Conservation (phyloP, 2,113 vertebrate species). For the Clinocottus analis region DNA sequence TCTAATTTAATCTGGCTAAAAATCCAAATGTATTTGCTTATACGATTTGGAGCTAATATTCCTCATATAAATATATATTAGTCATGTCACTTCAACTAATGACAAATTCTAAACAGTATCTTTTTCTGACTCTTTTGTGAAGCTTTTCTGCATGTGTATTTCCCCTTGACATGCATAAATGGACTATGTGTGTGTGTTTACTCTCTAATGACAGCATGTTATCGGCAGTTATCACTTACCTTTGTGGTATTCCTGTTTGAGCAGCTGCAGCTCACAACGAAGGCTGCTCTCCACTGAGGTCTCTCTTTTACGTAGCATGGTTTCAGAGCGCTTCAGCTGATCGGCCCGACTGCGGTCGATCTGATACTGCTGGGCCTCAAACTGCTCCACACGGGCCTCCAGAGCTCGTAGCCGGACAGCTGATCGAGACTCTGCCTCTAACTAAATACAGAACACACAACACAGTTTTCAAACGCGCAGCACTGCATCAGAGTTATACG, state of each 20-base stretch:
- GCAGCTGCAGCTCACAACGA: constrained; percentile 84
- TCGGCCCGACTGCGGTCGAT: constrained; percentile 58
- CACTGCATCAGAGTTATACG: not conserved
- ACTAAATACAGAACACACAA: constrained; percentile 70
- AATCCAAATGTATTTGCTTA: not conserved
- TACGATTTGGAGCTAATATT: not conserved
- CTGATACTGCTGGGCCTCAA: constrained; percentile 68
- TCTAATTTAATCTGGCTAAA: not conserved
- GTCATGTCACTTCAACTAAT: not conserved
- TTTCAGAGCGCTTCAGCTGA: constrained; percentile 74
- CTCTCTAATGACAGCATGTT: constrained; percentile 50
- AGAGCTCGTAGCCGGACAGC: constrained; percentile 74
- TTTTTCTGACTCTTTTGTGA: constrained; percentile 2
- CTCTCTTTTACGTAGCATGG: constrained; percentile 79
- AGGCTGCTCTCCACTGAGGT: constrained; percentile 81
- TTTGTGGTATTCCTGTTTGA: constrained; percentile 86
- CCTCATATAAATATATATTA: no score
- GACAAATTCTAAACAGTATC: not conserved
- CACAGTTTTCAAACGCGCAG: not conserved
- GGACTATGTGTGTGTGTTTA: constrained; percentile 50
- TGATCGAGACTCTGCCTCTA: constrained; percentile 73
- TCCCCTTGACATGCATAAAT: constrained; percentile 31
- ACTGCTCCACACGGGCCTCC: constrained; percentile 75
- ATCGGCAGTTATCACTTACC: constrained; percentile 72
- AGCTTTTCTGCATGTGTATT: not conserved